phyloP scores from a whole-genome alignment of 64 coral and sea anemone genomes.

The Stylophora pistillata region DNA sequence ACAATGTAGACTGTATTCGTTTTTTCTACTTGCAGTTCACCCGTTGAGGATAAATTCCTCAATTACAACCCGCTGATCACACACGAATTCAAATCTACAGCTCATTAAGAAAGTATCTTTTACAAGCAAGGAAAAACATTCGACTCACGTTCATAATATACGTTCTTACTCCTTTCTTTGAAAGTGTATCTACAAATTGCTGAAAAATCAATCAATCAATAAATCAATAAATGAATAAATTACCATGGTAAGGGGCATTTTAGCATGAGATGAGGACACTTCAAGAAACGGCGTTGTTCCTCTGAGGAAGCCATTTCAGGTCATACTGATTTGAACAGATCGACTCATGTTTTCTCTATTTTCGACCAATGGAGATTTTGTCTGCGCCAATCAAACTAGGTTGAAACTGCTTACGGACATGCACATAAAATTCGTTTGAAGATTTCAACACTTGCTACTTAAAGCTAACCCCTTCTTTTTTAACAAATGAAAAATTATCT shows the following conservation, averaged over 20 bases:
- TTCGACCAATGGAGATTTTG: too few species aligned
- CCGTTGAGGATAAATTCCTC: neutral
- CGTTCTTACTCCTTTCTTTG: constrained; percentile 73
- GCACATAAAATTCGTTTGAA: too few species aligned
- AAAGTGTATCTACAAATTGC: constrained; percentile 86
- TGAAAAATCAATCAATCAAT: constrained; percentile 6
- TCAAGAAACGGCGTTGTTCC: neutral
- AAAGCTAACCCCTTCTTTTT: too few species aligned
- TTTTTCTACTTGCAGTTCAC: neutral
- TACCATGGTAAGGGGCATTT: neutral
- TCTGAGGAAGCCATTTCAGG: neutral
- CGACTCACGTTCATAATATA: constrained; percentile 80
- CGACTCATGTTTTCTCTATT: too few species aligned
- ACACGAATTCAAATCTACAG: neutral
- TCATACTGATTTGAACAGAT: too few species aligned
- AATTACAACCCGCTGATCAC: neutral
- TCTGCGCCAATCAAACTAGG: too few species aligned
- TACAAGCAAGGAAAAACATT: too few species aligned
- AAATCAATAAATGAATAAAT: neutral
- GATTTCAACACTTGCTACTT: too few species aligned
- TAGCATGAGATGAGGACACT: neutral
- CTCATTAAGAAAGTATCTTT: too few species aligned
- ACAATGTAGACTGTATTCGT: too few species aligned
- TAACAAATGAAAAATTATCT: too few species aligned
- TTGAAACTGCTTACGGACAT: too few species aligned